Evolutionary conservation across 2,113 vertebrate genomes (phyloP), one percentile per base, ranked within the genome.

Genomic region (Thryonomys swinderianus): DNA sequence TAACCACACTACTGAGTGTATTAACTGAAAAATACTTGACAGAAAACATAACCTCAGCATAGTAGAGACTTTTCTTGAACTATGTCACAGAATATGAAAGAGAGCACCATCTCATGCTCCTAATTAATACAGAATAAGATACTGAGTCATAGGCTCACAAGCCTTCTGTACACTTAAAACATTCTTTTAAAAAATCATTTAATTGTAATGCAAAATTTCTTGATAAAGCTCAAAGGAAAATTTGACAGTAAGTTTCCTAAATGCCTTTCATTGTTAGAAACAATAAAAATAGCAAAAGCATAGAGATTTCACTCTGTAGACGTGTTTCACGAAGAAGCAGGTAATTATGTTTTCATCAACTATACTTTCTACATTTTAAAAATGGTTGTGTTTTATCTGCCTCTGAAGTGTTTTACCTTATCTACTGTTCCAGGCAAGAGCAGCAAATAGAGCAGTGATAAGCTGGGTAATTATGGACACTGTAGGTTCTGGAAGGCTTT

Each of bases 261-360:
- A 89, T 76, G 66, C 12, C 37, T 94, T 76, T 88, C 23, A 80
- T 95, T 95, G 94, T 93, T 37, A 80, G 30, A 45, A 95, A 61
- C 51, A 96, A 82, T 95, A 78, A 89, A 95, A 96, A 92, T 64
- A 95, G 71, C 11, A 81, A 92, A 95, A 59, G n/a, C 67, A 51
- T 78, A 82, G 94, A 95, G 76, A 73, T 88, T 87, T 95, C 59
- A 61, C 84, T 95, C 27, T 88, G 89, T 37, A 95, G 94, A 94
- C 71, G 78, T 57, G 37, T 42, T 96, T 64, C 61, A 45, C 1
- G 37, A 87, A 86, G 93, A 94, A 96, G 88, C 17, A 92, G 73
- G 88, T 95, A 95, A 97, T 97, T 96, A 92, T 69, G 80, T 97
- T 96, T 96, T 95, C 96, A 95, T 97, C 95, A 92, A 85, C 53